Conservation (phyloP, 2,888 invertebrate genomes). For the Zaprionus lineosus region DNA sequence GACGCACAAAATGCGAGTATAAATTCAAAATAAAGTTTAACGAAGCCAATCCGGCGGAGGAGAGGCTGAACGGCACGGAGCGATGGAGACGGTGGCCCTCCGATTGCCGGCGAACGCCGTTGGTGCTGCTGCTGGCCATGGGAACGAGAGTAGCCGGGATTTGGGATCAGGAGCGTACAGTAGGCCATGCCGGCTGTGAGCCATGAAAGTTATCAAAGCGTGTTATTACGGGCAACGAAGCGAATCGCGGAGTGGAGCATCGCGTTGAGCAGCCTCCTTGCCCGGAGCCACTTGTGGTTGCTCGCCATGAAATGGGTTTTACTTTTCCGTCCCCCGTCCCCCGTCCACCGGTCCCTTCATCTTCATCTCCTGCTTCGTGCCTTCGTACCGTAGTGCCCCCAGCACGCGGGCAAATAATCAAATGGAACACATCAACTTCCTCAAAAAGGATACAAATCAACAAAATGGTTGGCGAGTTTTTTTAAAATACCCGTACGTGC, state of each 20-base stretch:
- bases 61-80: slow-evolving; percentile 15
- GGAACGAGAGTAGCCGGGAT: slow-evolving; percentile 12
- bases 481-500: slow-evolving; percentile 40
- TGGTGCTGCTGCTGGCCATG: slow-evolving; percentile 24
- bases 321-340: no score
- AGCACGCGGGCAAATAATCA: slow-evolving; percentile 72
- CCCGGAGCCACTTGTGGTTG: slow-evolving; percentile 70
- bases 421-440: slow-evolving; percentile 75
- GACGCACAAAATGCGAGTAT: slow-evolving; percentile 50
- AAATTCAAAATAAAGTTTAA: slow-evolving; percentile 78
- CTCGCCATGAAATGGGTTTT: slow-evolving; percentile 62
- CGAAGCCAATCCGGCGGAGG: slow-evolving; percentile 69
- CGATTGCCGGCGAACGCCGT: slow-evolving; percentile 1
- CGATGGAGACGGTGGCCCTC: no score
- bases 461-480: slow-evolving; percentile 69
- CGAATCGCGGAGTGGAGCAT: slow-evolving; percentile 45
- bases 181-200: slow-evolving; percentile 75
- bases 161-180: slow-evolving; percentile 56
- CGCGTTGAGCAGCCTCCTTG: slow-evolving; percentile 16
- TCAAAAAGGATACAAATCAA: slow-evolving; percentile 64
- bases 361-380: no score
- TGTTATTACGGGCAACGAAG: slow-evolving; percentile 80
- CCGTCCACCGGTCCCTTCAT: no score
- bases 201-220: slow-evolving; percentile 82
- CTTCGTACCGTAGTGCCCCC: no score